Conservation (phyloP, 2,797 vertebrate species). For the Nannoperca australis region DNA sequence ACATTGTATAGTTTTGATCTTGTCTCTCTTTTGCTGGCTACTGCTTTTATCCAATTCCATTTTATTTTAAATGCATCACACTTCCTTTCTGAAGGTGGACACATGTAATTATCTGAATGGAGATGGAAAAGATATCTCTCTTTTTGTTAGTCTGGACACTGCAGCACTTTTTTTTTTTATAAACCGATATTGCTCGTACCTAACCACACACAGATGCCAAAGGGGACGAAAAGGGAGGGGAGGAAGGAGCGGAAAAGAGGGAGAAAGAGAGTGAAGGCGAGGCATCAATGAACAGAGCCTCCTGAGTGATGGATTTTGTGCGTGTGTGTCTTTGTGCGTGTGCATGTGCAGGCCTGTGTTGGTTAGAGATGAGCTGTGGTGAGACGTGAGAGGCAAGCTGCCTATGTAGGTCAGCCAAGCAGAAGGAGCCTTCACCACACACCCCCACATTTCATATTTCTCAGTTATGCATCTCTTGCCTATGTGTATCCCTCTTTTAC, state of each 20-base stretch:
- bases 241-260: slow-evolving; percentile 74
- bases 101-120: slow-evolving; percentile 22
- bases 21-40: neutral
- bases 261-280: slow-evolving; percentile 69
- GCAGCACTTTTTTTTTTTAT: slow-evolving; percentile 49
- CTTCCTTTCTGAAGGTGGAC: neutral
- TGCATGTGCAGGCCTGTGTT: slow-evolving; percentile 75
- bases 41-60: slow-evolving; percentile 5
- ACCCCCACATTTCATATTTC: slow-evolving; percentile 86
- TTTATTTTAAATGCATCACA: slow-evolving; percentile 11
- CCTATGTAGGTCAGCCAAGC: slow-evolving; percentile 90
- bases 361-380: slow-evolving; percentile 83
- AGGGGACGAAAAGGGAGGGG: slow-evolving; percentile 63
- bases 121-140: neutral
- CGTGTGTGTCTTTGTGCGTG: slow-evolving; percentile 20
- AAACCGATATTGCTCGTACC: slow-evolving; percentile 67
- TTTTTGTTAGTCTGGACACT: slow-evolving; percentile 49
- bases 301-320: slow-evolving; percentile 77
- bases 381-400: slow-evolving; percentile 87
- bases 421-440: slow-evolving; percentile 85
- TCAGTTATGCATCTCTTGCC: slow-evolving; percentile 75
- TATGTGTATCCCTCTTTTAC: slow-evolving; percentile 54
- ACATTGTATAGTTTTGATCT: neutral
- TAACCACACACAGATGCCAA: slow-evolving; percentile 76
- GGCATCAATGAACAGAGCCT: slow-evolving; percentile 85